Evolutionary conservation across 2,888 invertebrate genomes (phyloP).

Genomic region (Ganaspis brasiliensis): DNA sequence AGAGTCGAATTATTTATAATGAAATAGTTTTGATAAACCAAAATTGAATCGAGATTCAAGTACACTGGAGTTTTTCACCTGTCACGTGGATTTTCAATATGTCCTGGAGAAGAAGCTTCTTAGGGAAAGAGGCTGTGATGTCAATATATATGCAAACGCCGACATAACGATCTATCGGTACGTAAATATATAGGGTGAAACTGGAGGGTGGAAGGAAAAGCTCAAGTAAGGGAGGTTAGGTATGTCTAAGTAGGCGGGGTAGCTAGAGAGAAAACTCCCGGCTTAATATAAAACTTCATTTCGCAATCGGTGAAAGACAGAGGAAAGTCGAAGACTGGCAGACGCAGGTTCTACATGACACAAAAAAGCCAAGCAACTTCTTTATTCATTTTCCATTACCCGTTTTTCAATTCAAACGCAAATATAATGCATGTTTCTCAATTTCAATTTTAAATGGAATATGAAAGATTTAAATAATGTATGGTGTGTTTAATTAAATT

Average conservation of each 20-base stretch:
- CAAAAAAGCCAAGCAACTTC: constrained; percentile 46
- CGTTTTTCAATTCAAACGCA: not conserved
- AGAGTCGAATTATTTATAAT: too few relatives aligned
- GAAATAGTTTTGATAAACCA: too few relatives aligned
- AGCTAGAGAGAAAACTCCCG: constrained; percentile 69
- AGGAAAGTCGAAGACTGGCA: constrained; percentile 68
- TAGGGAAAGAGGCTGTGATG: constrained; percentile 70
- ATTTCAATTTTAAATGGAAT: not conserved
- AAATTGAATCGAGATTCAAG: not conserved
- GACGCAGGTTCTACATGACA: constrained; percentile 65
- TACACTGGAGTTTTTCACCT: constrained; percentile 5
- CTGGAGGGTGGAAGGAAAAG: constrained; percentile 61
- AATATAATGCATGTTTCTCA: too few relatives aligned
- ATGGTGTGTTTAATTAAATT: too few relatives aligned
- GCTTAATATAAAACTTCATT: constrained; percentile 81
- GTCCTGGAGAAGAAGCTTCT: constrained; percentile 63
- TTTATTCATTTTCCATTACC: not conserved
- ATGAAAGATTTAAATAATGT: too few relatives aligned
- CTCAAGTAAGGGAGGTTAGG: constrained; percentile 62
- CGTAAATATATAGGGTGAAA: constrained; percentile 77
- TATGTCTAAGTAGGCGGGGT: constrained; percentile 64
- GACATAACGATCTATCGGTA: constrained; percentile 80
- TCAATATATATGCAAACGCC: constrained; percentile 80
- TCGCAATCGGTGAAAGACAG: constrained; percentile 76
- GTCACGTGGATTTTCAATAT: constrained; percentile 42